Conservation (phyloP, 2,113 vertebrate genomes). For the Hepsetus odoe region DNA sequence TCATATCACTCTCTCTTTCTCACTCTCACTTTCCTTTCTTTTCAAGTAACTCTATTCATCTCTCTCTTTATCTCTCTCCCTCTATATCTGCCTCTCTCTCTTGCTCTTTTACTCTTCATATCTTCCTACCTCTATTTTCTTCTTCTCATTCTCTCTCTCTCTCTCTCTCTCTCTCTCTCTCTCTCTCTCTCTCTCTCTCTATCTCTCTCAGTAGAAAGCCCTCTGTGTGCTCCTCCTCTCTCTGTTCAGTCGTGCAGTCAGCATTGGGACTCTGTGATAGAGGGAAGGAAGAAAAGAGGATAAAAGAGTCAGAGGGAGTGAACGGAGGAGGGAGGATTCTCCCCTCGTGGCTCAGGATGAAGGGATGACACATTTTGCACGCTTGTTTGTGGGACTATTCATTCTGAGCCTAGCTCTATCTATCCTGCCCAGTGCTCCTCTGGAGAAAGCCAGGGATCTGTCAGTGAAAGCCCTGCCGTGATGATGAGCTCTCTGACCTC, state of each 20-base stretch:
- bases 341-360: conserved; percentile 25
- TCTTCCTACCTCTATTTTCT: no score
- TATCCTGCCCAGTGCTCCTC: background rate
- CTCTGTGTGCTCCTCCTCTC: conserved; percentile 42
- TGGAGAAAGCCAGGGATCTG: conserved; percentile 2
- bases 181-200: no score
- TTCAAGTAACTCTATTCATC: background rate
- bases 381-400: conserved; percentile 25
- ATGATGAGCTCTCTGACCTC: conserved; percentile 35
- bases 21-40: conserved; percentile 32
- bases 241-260: conserved; percentile 71
- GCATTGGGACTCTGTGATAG: conserved; percentile 72
- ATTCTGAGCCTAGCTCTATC: conserved; percentile 12
- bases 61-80: conserved; percentile 21
- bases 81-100: background rate
- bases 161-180: conserved; percentile 45
- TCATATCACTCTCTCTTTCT: conserved; percentile 51
- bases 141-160: background rate
- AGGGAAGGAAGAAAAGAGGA: conserved; percentile 65
- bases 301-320: conserved; percentile 62
- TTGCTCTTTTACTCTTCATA: no score
- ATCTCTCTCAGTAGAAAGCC: conserved; percentile 44
- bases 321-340: conserved; percentile 56
- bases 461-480: background rate
- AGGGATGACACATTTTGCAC: conserved; percentile 38